phyloP scores from a whole-genome alignment of 2,888 invertebrate species.

The Apotomis capreana region DNA sequence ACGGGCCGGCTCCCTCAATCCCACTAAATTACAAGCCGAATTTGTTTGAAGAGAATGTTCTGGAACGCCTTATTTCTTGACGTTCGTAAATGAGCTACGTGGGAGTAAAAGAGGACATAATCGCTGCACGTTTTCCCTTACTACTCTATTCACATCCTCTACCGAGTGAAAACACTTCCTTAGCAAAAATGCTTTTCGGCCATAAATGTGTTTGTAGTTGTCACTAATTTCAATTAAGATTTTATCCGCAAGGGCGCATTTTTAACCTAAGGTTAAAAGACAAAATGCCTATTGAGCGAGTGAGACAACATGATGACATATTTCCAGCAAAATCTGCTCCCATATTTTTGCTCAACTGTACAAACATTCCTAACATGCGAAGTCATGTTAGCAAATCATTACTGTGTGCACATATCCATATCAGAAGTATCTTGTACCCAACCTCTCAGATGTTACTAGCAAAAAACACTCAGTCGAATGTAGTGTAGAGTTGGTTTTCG shows the following conservation, averaged over 20 bases:
- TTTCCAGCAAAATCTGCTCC: too few species aligned
- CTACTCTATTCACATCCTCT: too few species aligned
- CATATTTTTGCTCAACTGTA: background rate
- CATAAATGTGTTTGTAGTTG: too few species aligned
- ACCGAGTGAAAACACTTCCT: too few species aligned
- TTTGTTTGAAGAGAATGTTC: slow-evolving; percentile 12
- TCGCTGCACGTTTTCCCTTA: too few species aligned
- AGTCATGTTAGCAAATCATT: slow-evolving; percentile 13
- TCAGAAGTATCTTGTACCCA: background rate
- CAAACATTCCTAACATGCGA: background rate
- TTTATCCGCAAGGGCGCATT: too few species aligned
- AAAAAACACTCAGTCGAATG: background rate
- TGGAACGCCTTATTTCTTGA: background rate
- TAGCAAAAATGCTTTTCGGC: too few species aligned
- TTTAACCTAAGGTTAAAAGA: too few species aligned
- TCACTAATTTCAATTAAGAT: too few species aligned
- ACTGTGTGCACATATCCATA: background rate
- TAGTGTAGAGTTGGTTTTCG: background rate
- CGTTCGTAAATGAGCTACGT: background rate
- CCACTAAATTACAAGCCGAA: slow-evolving; percentile 16
- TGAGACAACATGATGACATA: background rate
- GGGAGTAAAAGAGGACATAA: too few species aligned
- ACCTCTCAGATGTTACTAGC: background rate
- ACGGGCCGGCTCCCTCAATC: background rate
- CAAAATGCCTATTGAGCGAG: too few species aligned